A percentile compares a stretch with the other conserved stretches of the same genome.
Conservation (phyloP, 2,888 invertebrate species). For the Ormia ochracea region DNA sequence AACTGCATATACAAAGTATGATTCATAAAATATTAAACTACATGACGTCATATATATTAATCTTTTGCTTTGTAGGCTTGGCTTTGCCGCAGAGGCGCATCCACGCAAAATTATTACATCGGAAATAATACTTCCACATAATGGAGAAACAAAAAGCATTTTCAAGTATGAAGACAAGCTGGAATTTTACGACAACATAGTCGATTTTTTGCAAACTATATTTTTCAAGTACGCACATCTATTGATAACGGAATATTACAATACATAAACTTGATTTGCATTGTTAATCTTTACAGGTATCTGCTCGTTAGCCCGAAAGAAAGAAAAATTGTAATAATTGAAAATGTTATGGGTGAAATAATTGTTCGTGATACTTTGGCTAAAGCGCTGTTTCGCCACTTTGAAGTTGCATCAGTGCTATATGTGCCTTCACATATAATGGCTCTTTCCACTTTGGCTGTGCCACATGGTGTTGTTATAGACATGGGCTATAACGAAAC, state of each 20-base stretch:
- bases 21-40: slow-evolving; percentile 49
- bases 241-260: neutral
- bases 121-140: slow-evolving; percentile 83
- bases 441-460: slow-evolving; percentile 88
- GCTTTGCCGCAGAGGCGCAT: slow-evolving; percentile 92
- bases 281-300: slow-evolving; percentile 80
- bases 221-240: slow-evolving; percentile 86
- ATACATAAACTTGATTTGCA: neutral
- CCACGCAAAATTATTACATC: slow-evolving; percentile 92
- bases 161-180: slow-evolving; percentile 81
- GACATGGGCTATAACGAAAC: slow-evolving; percentile 93
- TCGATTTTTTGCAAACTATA: slow-evolving; percentile 90
- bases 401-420: slow-evolving; percentile 89
- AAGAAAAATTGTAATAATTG: slow-evolving; percentile 92
- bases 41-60: slow-evolving; percentile 65
- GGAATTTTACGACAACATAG: slow-evolving; percentile 89
- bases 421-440: slow-evolving; percentile 92
- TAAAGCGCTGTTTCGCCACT: slow-evolving; percentile 93
- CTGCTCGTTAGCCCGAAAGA: slow-evolving; percentile 95
- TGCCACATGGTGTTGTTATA: slow-evolving; percentile 88
- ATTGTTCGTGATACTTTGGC: slow-evolving; percentile 91
- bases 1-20: slow-evolving; percentile 93
- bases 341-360: slow-evolving; percentile 90
- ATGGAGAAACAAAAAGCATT: slow-evolving; percentile 80
- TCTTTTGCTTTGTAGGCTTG: slow-evolving; percentile 82